Evolutionary conservation across 2,888 invertebrate species (phyloP).

Genomic region (Mythimna lalbum): DNA sequence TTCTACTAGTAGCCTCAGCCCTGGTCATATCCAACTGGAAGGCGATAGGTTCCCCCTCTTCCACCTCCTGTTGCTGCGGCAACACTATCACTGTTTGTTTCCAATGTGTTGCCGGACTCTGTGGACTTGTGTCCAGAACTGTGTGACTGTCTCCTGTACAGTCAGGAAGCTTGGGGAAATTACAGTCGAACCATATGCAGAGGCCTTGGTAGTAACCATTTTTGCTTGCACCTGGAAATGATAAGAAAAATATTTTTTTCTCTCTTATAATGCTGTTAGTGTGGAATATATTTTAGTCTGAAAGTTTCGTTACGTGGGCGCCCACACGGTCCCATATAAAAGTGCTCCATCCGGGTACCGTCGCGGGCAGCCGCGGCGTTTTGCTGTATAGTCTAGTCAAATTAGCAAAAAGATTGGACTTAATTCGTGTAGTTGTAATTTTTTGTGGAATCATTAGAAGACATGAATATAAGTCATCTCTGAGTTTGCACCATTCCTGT

Average conservation of each 20-base stretch:
- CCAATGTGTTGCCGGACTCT: slow-evolving; percentile 95
- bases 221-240: slow-evolving; percentile 85
- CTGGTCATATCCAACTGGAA: slow-evolving; percentile 92
- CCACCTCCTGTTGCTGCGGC: slow-evolving; percentile 91
- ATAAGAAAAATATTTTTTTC: background rate
- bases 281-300: background rate
- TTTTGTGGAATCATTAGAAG: no score
- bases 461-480: no score
- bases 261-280: background rate
- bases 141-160: slow-evolving; percentile 89
- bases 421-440: no score
- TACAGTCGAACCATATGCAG: slow-evolving; percentile 95
- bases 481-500: no score
- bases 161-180: slow-evolving; percentile 91
- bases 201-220: slow-evolving; percentile 93
- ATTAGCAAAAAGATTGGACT: no score
- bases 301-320: no score
- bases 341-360: no score
- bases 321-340: no score
- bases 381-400: no score
- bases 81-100: slow-evolving; percentile 97
- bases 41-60: slow-evolving; percentile 92
- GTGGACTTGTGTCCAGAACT: slow-evolving; percentile 94
- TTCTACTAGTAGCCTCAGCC: slow-evolving; percentile 82
- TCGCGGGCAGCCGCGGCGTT: no score